Conservation (phyloP, 2,797 vertebrate genomes). For the Pseudochirops cupreus region DNA sequence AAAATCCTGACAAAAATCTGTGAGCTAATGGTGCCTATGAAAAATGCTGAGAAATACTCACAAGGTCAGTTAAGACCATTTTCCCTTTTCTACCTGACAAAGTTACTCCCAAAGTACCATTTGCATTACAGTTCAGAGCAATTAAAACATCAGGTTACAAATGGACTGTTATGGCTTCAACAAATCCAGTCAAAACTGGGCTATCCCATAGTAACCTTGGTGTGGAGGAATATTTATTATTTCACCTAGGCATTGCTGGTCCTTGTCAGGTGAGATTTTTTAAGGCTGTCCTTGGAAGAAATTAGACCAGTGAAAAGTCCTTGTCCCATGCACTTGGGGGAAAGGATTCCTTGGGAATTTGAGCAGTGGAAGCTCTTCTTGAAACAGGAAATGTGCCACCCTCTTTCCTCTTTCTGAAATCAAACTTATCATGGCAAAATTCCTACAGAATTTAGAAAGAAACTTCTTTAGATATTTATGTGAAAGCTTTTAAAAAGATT, state of each 20-base stretch:
- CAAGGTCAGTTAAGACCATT: slow-evolving; percentile 61
- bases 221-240: slow-evolving; percentile 51
- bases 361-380: slow-evolving; percentile 23
- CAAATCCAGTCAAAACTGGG: neutral
- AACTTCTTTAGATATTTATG: slow-evolving; percentile 47
- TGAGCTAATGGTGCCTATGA: neutral
- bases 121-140: slow-evolving; percentile 56
- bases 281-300: slow-evolving; percentile 62
- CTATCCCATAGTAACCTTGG: slow-evolving; percentile 5
- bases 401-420: slow-evolving; percentile 62
- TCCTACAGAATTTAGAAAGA: slow-evolving; percentile 33
- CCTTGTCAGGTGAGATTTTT: slow-evolving; percentile 27
- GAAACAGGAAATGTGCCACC: slow-evolving; percentile 39
- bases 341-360: slow-evolving; percentile 11
- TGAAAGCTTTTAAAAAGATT: slow-evolving; percentile 40
- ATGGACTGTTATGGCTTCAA: slow-evolving; percentile 45
- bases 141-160: slow-evolving; percentile 73
- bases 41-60: slow-evolving; percentile 27
- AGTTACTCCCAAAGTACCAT: slow-evolving; percentile 43
- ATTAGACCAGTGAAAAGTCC: slow-evolving; percentile 56
- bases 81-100: slow-evolving; percentile 34
- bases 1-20: slow-evolving; percentile 12
- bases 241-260: slow-evolving; percentile 30
- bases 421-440: slow-evolving; percentile 51
- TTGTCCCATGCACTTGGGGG: slow-evolving; percentile 59